These are phyloP conservation scores for Mastigias papua DNA, from an alignment of 30 jellyfish, hydroid and myxozoan species.

Conservation along the genomic window DNA sequence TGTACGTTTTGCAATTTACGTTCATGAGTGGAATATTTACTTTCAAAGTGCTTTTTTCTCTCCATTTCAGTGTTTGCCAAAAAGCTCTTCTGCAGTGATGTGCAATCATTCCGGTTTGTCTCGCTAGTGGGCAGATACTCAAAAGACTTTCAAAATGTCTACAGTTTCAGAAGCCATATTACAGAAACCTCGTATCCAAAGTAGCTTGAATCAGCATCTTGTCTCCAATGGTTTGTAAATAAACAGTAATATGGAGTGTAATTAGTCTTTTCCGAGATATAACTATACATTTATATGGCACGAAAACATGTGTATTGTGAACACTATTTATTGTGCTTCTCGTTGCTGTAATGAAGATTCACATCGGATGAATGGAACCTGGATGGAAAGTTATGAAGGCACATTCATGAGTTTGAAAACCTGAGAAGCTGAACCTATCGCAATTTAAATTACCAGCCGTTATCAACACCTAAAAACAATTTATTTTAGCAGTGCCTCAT, in stretches of 20 bases:
- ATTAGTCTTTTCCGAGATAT: no score
- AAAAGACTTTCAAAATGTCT: neutral
- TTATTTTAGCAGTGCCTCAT: neutral
- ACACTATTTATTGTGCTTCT: no score
- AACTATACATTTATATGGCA: no score
- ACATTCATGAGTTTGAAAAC: no score
- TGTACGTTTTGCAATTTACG: no score
- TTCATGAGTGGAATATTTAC: neutral
- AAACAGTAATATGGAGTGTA: neutral
- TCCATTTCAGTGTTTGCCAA: neutral
- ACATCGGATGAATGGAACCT: no score
- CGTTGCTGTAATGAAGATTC: no score
- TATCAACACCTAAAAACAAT: neutral
- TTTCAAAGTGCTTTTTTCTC: neutral
- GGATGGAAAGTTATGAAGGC: no score
- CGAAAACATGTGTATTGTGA: no score
- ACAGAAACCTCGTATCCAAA: neutral
- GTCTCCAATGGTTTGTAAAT: slow-evolving; percentile 18
- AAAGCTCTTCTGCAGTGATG: neutral
- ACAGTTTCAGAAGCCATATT: neutral
- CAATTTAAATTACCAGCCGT: no score
- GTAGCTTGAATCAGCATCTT: neutral
- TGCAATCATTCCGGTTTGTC: neutral
- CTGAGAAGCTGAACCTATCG: no score
- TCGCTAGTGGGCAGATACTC: neutral